These are phyloP conservation scores for Oreochromis spilurus DNA, from an alignment of 2,113 vertebrate species.

Conservation along the genomic window DNA sequence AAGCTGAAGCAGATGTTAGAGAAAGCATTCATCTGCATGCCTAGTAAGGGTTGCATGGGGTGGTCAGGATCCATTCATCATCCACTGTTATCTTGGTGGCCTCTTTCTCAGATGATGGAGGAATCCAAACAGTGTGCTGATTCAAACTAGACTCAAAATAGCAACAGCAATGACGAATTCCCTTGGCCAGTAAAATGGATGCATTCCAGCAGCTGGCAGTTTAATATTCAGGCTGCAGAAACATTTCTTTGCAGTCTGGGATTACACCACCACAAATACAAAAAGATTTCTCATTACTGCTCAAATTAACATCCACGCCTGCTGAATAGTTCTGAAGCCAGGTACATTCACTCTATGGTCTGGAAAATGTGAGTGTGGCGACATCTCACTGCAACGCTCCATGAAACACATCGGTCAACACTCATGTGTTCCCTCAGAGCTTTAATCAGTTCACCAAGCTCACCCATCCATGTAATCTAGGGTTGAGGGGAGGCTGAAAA, in stretches of 20 bases:
- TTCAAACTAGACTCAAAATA: neutral
- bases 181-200: neutral
- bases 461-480: neutral
- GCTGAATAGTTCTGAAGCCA: neutral
- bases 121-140: neutral
- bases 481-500: neutral
- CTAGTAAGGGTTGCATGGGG: neutral
- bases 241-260: neutral
- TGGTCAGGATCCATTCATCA: neutral
- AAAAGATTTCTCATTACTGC: neutral
- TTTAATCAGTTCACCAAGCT: neutral
- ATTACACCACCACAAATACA: neutral
- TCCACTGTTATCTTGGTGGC: neutral
- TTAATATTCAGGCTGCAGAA: neutral
- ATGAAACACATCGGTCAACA: neutral
- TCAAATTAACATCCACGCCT: neutral
- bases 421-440: neutral
- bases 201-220: neutral
- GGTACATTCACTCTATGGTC: neutral
- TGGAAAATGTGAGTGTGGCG: neutral
- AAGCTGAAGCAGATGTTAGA: neutral
- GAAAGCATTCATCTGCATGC: neutral
- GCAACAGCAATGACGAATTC: neutral
- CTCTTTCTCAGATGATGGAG: neutral
- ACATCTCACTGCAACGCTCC: neutral